A percentile compares a stretch with the other conserved stretches of the same genome.
phyloP scores from a whole-genome alignment of 2,888 invertebrate species.

The Halictus ligatus region DNA sequence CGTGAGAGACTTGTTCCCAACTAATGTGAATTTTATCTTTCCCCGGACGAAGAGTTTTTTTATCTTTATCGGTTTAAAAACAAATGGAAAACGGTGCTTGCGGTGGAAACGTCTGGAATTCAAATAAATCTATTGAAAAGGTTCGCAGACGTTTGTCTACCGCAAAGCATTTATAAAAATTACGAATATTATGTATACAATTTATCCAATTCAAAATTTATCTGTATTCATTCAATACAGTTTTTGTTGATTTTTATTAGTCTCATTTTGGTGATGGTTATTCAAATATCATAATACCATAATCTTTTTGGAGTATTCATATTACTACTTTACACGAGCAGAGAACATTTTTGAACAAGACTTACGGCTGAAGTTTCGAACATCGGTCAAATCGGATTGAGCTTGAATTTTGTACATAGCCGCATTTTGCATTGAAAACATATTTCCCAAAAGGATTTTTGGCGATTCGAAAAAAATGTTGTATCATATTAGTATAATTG shows the following conservation, averaged over 20 bases:
- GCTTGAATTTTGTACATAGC: no score
- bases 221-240: neutral
- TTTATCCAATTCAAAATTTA: neutral
- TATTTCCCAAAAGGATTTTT: no score
- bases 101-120: neutral
- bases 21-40: conserved; percentile 29
- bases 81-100: neutral
- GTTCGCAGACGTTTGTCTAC: neutral
- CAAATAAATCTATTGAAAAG: neutral
- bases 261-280: no score
- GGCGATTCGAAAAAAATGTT: no score
- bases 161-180: neutral
- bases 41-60: neutral
- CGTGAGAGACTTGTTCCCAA: conserved; percentile 42
- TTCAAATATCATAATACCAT: no score
- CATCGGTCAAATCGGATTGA: no score
- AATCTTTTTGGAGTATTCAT: no score
- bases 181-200: neutral
- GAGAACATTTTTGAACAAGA: no score
- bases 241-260: neutral
- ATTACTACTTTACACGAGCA: no score
- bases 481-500: no score
- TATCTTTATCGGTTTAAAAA: neutral
- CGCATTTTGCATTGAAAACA: no score
- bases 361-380: no score